Percentiles rank a stretch among this genome's conserved stretches.
Conservation (phyloP, 2,113 vertebrate genomes). For the Clarias gariepinus region DNA sequence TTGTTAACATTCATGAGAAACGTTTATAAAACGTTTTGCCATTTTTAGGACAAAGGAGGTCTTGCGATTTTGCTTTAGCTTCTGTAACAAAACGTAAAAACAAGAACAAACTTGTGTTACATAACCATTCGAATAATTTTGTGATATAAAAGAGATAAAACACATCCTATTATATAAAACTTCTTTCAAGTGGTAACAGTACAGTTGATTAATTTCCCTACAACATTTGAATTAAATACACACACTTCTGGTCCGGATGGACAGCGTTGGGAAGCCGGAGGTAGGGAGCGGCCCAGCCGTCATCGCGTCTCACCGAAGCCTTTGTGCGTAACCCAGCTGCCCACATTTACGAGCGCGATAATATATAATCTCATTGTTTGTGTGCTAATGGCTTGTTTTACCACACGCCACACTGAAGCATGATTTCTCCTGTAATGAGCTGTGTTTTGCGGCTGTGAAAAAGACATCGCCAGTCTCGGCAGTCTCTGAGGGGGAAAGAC, state of each 20-base stretch:
- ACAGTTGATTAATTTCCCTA: neutral
- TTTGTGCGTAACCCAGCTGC: constrained; percentile 36
- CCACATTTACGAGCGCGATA: constrained; percentile 47
- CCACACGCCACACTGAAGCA: constrained; percentile 41
- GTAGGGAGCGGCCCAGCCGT: neutral
- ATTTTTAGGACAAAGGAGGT: neutral
- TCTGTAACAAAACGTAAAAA: neutral
- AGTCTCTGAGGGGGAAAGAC: constrained; percentile 3
- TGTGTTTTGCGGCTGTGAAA: constrained; percentile 30
- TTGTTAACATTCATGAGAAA: neutral
- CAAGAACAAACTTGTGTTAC: neutral
- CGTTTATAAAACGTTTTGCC: neutral
- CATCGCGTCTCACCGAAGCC: neutral
- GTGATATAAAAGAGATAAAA: neutral
- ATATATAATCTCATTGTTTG: constrained; percentile 45
- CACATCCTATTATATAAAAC: neutral
- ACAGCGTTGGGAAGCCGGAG: neutral
- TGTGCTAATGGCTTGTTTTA: constrained; percentile 46
- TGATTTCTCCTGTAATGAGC: constrained; percentile 45
- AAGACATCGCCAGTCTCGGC: constrained; percentile 20
- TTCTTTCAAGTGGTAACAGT: neutral
- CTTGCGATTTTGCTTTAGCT: neutral
- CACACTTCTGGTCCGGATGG: neutral
- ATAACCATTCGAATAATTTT: neutral
- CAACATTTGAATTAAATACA: neutral